Base-by-base conservation (phyloP, 2,113 vertebrate species). In the Dasyurus viverrinus region DNA sequence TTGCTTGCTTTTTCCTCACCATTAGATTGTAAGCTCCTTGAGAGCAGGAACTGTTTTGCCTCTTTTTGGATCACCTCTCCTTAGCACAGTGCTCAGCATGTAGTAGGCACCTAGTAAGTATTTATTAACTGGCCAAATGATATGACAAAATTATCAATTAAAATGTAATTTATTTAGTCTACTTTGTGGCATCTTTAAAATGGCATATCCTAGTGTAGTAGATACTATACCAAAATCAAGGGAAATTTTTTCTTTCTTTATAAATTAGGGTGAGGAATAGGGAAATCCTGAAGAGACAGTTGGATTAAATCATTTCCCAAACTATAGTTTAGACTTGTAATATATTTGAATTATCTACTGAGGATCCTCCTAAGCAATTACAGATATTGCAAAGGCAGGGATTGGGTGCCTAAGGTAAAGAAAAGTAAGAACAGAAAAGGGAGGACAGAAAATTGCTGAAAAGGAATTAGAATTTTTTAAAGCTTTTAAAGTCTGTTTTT, bases 71-170 rank as follows among this genome's bases (percentile, higher is more conserved):
- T 84, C 36, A 7, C 68, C 19, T 23, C n/a, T 19, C 6, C n/a
- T 42, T 42, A 42, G n/a, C 19, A 42, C n/a, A 84, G n/a, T 76
- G 30, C 60, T 3, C n/a, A 19, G 36, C n/a, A 42, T 84, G 8
- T 84, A 42, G n/a, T 42, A 84, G n/a, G 68, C 68, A 42, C 1
- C n/a, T 84, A 84, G 22, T 84, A 84, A 84, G n/a, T 84, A 42
- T 84, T 42, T 68, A 68, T 68, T 42, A 16, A 84, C 68, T 42
- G n/a, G 6, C 68, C 91, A 92, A 90, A 89, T 90, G 42, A 8
- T 55, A 53, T 53, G 30, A 30, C 55, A 55, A 27, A 53, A 53
- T 90, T 93, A 55, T 95, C 52, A 92, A 89, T 48, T 46, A 94
- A 76, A 55, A 92, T 89, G 53, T 1, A 89, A 9, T 55, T 3